Base-by-base conservation (phyloP, 2,113 vertebrate species). In the Arizona elegans region DNA sequence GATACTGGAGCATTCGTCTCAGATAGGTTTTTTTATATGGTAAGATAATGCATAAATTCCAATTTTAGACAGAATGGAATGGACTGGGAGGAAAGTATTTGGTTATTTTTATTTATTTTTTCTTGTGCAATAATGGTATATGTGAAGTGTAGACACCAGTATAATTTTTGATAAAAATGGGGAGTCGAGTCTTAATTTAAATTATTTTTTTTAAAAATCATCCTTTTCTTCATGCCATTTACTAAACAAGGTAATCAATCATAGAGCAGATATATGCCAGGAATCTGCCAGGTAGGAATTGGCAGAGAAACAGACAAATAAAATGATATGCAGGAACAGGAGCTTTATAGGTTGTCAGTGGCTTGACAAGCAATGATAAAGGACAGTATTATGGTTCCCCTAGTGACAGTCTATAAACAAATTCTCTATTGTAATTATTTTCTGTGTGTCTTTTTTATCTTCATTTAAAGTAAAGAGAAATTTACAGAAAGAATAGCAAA, bases 181-280 rank as follows among this genome's bases (percentile, higher is more conserved):
- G 13, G n/a, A 95, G 90, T 94, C 96, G 94, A 86, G 92, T 95
- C 50, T 95, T 96, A 95, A 96, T 97, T 96, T 94, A 91, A 95
- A 94, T 97, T 97, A 97, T 96, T 96, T 96, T 96, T 93, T 92
- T 96, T 96, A 89, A 89, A 96, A 97, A 97, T 97, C 96, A 96
- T 96, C 94, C 92, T 97, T 96, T 97, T 93, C 95, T 97, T 96
- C 91, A 96, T 91, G 95, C 93, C 93, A 93, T 94, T 97, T 97
- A 98, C 98, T 97, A 98, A 98, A 98, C 95, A 96, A 98, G 97
- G 95, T 93, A 95, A 97, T 98, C 97, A 98, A 98, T 98, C 97
- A 96, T 96, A 96, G 29, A 92, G 96, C 93, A 97, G 97, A 98
- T 97, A 96, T 93, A 93, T 94, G 97, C 95, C 97, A 97, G 96